Base-by-base conservation (phyloP, 2,113 vertebrate species). In the Oceanodroma tethys region DNA sequence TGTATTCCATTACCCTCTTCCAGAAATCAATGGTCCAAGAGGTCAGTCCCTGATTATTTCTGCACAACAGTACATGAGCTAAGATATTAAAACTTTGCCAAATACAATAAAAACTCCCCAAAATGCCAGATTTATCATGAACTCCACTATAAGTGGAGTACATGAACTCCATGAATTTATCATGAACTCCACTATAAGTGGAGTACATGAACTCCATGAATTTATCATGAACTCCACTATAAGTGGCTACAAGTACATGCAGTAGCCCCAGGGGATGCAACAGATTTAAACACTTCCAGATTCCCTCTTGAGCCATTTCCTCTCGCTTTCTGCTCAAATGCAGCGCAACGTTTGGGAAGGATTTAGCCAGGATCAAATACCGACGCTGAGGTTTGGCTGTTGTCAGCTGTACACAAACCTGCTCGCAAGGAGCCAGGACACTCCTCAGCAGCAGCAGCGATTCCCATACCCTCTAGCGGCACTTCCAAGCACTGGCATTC, bases 391-490 rank as follows among this genome's bases (percentile, higher is more conserved):
- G 45, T 40, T 13, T 34, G 50, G 63, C 50, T 52, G 32, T 9
- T 9, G 26, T 16, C 40, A 12, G 40, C 58, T 23, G 18, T 5
- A 53, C 27, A 9, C 65, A 45, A 38, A 50, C 25, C 34, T 38
- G 17, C 30, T 59, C 11, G 1, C 11, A 16, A 42, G 40, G 36
- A 93, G 63, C 30, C 42, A 5, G 10, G 75, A 42, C 17, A 4
- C 32, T 79, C 26, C 43, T 34, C 43, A 59, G 73, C 43, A 83
- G 81, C 52, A 83, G 85, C 52, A 84, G 68, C 2, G 4, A 71
- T 86, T 95, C 91, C 86, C 78, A 58, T 81, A 81, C 92, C 94
- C 88, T 93, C 95, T 95, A 95, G 96, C 50, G 97, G 96, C 60
- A 55, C 34, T 91, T 88, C 42, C 82, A 92, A 84, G 86, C 68